Percentiles rank a stretch among this genome's conserved stretches.
Evolutionary conservation across 2,797 vertebrate genomes (phyloP).

Genomic region (Moxostoma hubbsi): DNA sequence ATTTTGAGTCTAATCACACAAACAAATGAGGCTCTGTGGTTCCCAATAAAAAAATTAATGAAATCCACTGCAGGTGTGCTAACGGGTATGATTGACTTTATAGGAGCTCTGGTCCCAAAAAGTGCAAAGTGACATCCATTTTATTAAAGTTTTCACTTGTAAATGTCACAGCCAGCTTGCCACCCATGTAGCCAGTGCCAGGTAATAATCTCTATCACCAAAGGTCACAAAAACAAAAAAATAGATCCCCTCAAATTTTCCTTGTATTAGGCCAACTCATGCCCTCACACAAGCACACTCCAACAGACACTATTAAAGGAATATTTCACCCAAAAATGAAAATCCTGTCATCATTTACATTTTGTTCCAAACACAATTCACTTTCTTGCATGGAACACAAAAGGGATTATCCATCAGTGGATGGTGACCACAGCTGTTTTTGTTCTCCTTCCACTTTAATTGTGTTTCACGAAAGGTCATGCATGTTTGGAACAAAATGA

Average conservation of each 20-base stretch:
- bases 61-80: constrained; percentile 19
- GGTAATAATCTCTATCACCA: constrained; percentile 55
- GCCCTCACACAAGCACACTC: constrained; percentile 20
- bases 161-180: constrained; percentile 43
- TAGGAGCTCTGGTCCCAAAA: constrained; percentile 38
- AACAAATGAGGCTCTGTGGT: background rate
- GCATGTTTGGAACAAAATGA: too few relatives aligned
- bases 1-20: background rate
- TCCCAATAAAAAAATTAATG: background rate
- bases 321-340: too few relatives aligned
- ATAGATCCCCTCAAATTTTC: constrained; percentile 24
- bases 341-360: too few relatives aligned
- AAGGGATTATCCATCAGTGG: too few relatives aligned
- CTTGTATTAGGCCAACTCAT: constrained; percentile 17
- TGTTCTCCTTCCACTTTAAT: too few relatives aligned
- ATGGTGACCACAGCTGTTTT: too few relatives aligned
- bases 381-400: too few relatives aligned
- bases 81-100: constrained; percentile 35
- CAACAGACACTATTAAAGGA: too few relatives aligned
- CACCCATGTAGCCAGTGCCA: constrained; percentile 46
- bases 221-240: constrained; percentile 49
- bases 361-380: too few relatives aligned
- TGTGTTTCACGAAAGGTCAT: too few relatives aligned
- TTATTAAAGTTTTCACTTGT: constrained; percentile 41
- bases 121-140: constrained; percentile 45